Base-by-base conservation (phyloP, 2,113 vertebrate genomes). In the Ceyx cyanopectus region DNA sequence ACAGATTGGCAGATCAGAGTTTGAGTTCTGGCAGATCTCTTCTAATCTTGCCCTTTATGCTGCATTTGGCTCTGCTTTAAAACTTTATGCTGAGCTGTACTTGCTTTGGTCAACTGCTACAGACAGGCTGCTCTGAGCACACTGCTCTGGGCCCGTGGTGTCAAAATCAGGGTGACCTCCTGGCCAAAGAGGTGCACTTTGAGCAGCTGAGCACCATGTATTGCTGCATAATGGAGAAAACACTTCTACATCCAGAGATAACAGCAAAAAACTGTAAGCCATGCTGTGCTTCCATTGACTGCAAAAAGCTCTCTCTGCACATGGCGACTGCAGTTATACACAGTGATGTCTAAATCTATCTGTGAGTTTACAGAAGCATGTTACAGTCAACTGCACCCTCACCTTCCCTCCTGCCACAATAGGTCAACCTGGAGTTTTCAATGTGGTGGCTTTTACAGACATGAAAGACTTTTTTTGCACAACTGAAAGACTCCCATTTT, bases 11-110 rank as follows among this genome's bases (percentile, higher is more conserved):
- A 92, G 74, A 87, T 65, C 10, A 77, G 58, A 46, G 57, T 46
- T 92, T 90, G 70, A 66, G 24, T 88, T 84, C 68, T 96, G 81
- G 88, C 89, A 91, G 43, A 81, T 61, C 45, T 6, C 68, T 74
- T 43, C 65, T 37, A 61, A 40, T 13, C 17, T 40, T 70, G 63
- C 32, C 50, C 4, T 1, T 68, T 72, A 37, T 54, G 27, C 37
- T 81, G 61, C 17, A 5, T 74, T 92, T 68, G 50, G 20, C 20
- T 85, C 29, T 21, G 29, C 37, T 87, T 77, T 86, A 37, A 87
- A 81, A 43, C 7, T 43, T 62, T 14, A 3, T 10, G 18, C 40
- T 53, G 51, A 90, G 22, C 75, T 94, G 4, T 4, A 20, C 41
- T 27, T 70, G 29, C 56, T 62, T 58, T 54, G 41, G 51, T 54